phyloP scores from a whole-genome alignment of 1,140 invertebrate species.

The Drosophila teissieri region DNA sequence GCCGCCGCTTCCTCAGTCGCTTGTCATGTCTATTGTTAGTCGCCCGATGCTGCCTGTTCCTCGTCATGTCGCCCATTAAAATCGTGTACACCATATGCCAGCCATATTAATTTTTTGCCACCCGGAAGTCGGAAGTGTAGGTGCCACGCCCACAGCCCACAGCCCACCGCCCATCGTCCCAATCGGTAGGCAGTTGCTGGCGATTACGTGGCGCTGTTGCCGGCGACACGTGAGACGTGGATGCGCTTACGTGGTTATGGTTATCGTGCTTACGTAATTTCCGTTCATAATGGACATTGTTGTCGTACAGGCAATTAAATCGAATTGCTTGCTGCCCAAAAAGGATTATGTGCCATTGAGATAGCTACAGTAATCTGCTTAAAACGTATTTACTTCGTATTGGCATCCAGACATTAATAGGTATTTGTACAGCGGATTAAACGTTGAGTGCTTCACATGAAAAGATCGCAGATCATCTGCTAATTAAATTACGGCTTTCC shows the following conservation, averaged over 20 bases:
- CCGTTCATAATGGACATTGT: slow-evolving; percentile 38
- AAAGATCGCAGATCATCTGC: not conserved
- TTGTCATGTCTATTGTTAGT: slow-evolving; percentile 68
- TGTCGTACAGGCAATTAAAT: slow-evolving; percentile 44
- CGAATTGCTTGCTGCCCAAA: slow-evolving; percentile 29
- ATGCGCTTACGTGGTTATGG: slow-evolving; percentile 67
- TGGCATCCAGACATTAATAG: slow-evolving; percentile 8
- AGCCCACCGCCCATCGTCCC: not conserved
- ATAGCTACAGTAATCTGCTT: slow-evolving; percentile 34
- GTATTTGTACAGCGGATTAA: not conserved
- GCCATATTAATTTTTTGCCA: slow-evolving; percentile 75
- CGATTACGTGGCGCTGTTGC: slow-evolving; percentile 46
- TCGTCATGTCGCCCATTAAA: slow-evolving; percentile 64
- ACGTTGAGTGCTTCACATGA: not conserved
- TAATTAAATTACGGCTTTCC: not conserved
- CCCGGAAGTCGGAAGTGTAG: slow-evolving; percentile 17
- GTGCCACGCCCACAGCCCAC: no score
- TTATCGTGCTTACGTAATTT: slow-evolving; percentile 77
- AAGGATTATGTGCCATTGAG: slow-evolving; percentile 21
- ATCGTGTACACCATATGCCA: slow-evolving; percentile 63
- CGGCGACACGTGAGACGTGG: slow-evolving; percentile 58
- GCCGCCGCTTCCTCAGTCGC: slow-evolving; percentile 28
- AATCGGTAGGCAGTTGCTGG: slow-evolving; percentile 46
- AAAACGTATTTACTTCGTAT: slow-evolving; percentile 20
- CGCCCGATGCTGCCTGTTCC: slow-evolving; percentile 37